Conservation (phyloP, 92 coral and sea anemone species). For the Paramuricea clavata region DNA sequence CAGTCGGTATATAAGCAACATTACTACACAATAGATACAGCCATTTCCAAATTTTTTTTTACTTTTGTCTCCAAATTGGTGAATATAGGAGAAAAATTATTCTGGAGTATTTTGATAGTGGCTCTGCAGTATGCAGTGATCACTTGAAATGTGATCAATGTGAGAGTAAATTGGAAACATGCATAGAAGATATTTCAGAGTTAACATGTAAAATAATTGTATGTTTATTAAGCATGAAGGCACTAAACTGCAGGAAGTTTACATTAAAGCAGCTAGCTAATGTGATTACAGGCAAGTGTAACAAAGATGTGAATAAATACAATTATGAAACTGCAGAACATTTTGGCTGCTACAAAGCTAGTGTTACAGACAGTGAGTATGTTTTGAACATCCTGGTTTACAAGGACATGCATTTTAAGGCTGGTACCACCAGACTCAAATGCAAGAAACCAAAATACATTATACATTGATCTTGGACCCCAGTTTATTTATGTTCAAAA, state of each 20-base stretch:
- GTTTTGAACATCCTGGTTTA: neutral
- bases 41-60: too few relatives aligned
- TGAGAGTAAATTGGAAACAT: neutral
- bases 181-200: neutral
- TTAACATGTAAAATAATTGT: neutral
- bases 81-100: neutral
- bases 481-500: conserved; percentile 6
- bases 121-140: neutral
- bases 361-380: neutral
- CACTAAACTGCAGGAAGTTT: neutral
- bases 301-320: conserved; percentile 13
- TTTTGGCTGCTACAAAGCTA: conserved; percentile 5
- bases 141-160: conserved; percentile 5
- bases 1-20: neutral
- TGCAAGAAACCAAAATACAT: conserved; percentile 1
- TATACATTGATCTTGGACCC: conserved; percentile 22
- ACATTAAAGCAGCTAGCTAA: conserved; percentile 32
- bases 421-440: neutral
- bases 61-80: too few relatives aligned
- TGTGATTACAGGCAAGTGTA: conserved; percentile 25
- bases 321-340: neutral
- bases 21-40: neutral
- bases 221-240: conserved; percentile 1
- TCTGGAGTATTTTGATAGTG: neutral
- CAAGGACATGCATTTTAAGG: neutral